phyloP scores from a whole-genome alignment of 2,113 vertebrate genomes.

The Chlorodrepanis virens region DNA sequence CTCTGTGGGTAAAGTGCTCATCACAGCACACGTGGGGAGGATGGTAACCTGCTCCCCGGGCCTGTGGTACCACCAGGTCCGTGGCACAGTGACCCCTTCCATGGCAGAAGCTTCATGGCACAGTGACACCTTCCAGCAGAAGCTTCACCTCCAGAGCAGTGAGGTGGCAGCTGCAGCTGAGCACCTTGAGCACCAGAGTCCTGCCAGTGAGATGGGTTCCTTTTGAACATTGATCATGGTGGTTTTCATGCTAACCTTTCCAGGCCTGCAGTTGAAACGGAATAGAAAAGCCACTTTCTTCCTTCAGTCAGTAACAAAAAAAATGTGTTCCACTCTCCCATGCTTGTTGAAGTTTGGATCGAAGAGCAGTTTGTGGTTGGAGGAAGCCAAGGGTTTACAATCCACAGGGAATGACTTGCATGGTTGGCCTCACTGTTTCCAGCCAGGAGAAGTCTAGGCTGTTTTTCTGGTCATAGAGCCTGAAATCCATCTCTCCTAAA shows the following conservation, averaged over 20 bases:
- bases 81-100: not conserved
- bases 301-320: constrained; percentile 8
- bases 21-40: accelerated
- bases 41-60: not conserved
- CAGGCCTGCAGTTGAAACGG: not conserved
- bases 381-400: constrained; percentile 26
- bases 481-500: constrained; percentile 63
- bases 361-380: not conserved
- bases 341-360: not conserved
- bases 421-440: constrained; percentile 49
- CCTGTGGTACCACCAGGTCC: not conserved
- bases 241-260: not conserved
- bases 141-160: not conserved
- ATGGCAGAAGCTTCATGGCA: not conserved
- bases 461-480: constrained; percentile 57
- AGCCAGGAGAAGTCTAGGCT: constrained; percentile 61
- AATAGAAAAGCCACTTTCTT: constrained; percentile 7
- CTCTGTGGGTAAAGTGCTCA: not conserved
- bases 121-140: not conserved
- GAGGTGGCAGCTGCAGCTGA: not conserved
- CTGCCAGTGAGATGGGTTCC: not conserved
- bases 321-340: not conserved
- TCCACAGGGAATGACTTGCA: constrained; percentile 68
- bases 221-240: not conserved
- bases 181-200: not conserved